phyloP scores from a whole-genome alignment of 2,888 invertebrate genomes.

The Dicyrtomina minuta region DNA sequence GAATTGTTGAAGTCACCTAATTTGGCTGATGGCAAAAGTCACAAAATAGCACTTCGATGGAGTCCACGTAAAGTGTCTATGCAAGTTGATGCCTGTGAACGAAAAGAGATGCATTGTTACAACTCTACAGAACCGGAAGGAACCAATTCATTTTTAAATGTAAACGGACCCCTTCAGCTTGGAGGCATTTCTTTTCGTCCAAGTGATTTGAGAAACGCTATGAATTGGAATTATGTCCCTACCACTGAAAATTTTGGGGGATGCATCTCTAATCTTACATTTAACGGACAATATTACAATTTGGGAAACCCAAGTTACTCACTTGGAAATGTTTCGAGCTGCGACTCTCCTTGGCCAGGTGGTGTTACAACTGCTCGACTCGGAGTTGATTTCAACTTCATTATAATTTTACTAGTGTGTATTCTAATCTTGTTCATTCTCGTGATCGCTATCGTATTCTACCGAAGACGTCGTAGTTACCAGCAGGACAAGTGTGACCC shows the following conservation, averaged over 20 bases:
- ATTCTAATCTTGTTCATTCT: constrained; percentile 79
- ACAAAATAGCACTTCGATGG: constrained; percentile 78
- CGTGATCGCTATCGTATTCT: constrained; percentile 85
- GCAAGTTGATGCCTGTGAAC: constrained; percentile 49
- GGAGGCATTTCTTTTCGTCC: constrained; percentile 56
- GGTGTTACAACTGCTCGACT: constrained; percentile 64
- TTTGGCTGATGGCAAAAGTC: constrained; percentile 80
- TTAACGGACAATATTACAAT: constrained; percentile 83
- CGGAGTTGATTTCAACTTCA: constrained; percentile 80
- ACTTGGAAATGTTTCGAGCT: constrained; percentile 71
- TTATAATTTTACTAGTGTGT: constrained; percentile 87
- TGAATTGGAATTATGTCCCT: constrained; percentile 59
- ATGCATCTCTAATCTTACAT: constrained; percentile 87
- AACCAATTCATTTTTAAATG: constrained; percentile 72
- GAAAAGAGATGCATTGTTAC: constrained; percentile 44
- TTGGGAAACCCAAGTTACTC: constrained; percentile 75
- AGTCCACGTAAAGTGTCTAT: constrained; percentile 46
- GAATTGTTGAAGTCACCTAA: constrained; percentile 68
- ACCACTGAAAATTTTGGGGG: constrained; percentile 75
- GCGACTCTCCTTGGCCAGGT: constrained; percentile 56
- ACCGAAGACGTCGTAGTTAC: constrained; percentile 71
- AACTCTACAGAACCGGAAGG: constrained; percentile 61
- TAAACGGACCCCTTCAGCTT: constrained; percentile 85
- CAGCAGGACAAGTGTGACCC: constrained; percentile 83
- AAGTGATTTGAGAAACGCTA: constrained; percentile 32